Base-by-base conservation (phyloP, 1,140 invertebrate genomes). In the Melipona quadrifasciata region DNA sequence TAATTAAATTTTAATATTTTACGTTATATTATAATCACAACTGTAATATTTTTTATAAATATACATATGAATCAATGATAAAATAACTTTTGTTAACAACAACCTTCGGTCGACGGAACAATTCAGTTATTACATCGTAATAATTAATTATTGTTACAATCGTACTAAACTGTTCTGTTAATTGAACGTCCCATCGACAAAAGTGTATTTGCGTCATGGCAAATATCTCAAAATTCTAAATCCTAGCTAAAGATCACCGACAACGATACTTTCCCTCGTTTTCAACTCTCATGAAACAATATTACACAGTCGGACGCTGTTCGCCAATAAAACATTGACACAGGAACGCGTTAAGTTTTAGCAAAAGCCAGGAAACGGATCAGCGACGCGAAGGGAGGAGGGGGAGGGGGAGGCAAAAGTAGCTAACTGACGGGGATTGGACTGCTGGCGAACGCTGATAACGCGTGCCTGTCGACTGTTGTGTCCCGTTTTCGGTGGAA, bases 391-490 rank as follows among this genome's bases (percentile, higher is more conserved):
- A 84, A 88, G 86, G n/a, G n/a, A n/a, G n/a, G n/a, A n/a, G n/a
- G n/a, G n/a, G n/a, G n/a, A n/a, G n/a, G n/a, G 87, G 84, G 83
- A 68, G 75, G 86, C 27, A 78, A 78, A 90, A 79, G 74, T n/a
- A n/a, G 78, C 71, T 76, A 80, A 34, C 68, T 39, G 71, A 75
- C 80, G 79, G 76, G 57, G 57, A 68, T 83, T 74, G 87, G 87
- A 92, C 89, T 91, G 90, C 93, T 93, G 93, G 92, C 87, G 90
- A 92, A 90, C 90, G 91, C 93, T 93, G 94, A 94, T 94, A 94
- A 94, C 93, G 91, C 91, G 91, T 91, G 91, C 86, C 91, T 90
- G 91, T 91, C 91, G 91, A 89, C 92, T 93, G 91, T 93, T 92
- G 92, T 92, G 92, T 93, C 91, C 86, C 86, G 90, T 92, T 93